Evolutionary conservation across 2,797 vertebrate genomes (phyloP).

Genomic region (Pseudotriccus pelzelni): DNA sequence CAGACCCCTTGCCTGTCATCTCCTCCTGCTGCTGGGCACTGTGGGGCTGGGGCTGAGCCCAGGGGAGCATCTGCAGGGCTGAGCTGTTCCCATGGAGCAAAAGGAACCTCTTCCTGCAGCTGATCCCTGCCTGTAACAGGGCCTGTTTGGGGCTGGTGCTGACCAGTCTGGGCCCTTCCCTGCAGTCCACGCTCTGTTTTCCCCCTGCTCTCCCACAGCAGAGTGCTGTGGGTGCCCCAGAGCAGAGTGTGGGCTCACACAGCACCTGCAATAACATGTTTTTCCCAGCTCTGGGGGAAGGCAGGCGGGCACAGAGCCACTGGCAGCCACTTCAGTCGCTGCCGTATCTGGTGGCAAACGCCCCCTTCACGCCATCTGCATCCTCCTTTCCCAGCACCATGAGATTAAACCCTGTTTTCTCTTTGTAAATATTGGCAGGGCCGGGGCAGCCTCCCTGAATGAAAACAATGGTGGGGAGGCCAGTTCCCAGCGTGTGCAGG

Average conservation of each 20-base stretch:
- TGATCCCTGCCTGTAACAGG: not conserved
- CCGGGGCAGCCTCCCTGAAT: slow-evolving; percentile 23
- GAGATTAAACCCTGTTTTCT: slow-evolving; percentile 25
- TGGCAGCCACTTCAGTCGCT: slow-evolving; percentile 6
- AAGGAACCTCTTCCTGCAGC: not conserved
- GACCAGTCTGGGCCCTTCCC: not conserved
- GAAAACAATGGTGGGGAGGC: slow-evolving; percentile 10
- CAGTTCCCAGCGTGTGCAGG: not conserved
- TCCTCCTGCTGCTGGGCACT: not conserved
- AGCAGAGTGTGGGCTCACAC: not conserved
- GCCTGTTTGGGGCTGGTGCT: fast-evolving
- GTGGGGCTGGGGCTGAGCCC: not conserved
- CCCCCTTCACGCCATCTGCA: slow-evolving; percentile 46
- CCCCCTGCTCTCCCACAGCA: not conserved
- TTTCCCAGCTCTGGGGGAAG: not conserved
- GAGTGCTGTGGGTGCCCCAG: not conserved
- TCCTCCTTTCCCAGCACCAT: slow-evolving; percentile 47
- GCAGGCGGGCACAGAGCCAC: not conserved
- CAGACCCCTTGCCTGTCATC: not conserved
- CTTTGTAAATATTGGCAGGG: slow-evolving; percentile 46
- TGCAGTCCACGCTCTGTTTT: not conserved
- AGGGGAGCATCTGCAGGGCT: not conserved
- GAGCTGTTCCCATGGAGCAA: not conserved
- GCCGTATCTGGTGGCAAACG: slow-evolving; percentile 34
- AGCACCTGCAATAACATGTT: slow-evolving; percentile 47